Conservation (phyloP, 2,797 vertebrate species). For the Arnoldichthys spilopterus region DNA sequence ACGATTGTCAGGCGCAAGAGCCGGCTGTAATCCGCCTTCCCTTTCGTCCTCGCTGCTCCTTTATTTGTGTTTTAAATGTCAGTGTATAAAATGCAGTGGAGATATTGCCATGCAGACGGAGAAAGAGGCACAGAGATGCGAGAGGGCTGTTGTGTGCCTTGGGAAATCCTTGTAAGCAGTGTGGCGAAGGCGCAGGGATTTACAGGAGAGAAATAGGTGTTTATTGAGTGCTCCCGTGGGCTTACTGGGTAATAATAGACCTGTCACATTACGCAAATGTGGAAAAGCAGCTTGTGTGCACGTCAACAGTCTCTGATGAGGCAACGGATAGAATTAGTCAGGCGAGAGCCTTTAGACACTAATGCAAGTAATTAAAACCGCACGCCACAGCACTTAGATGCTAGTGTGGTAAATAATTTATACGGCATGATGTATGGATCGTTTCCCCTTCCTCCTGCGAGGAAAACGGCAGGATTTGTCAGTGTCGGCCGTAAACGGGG, state of each 20-base stretch:
- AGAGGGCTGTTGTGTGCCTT: slow-evolving; percentile 77
- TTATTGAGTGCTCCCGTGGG: slow-evolving; percentile 85
- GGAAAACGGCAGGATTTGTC: slow-evolving; percentile 73
- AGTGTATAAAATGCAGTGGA: slow-evolving; percentile 77
- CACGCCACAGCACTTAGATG: slow-evolving; percentile 80
- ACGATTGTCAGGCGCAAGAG: slow-evolving; percentile 73
- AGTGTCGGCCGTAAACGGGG: slow-evolving; percentile 72
- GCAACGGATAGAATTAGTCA: slow-evolving; percentile 82
- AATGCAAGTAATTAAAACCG: slow-evolving; percentile 86
- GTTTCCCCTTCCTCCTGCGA: slow-evolving; percentile 75
- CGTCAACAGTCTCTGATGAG: slow-evolving; percentile 68
- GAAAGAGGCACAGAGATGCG: slow-evolving; percentile 55
- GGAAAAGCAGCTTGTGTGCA: slow-evolving; percentile 76
- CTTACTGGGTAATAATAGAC: slow-evolving; percentile 87
- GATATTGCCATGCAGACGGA: slow-evolving; percentile 69
- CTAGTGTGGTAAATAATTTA: slow-evolving; percentile 85
- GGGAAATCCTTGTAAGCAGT: slow-evolving; percentile 80
- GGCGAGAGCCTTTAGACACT: slow-evolving; percentile 82
- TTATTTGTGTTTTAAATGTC: slow-evolving; percentile 89
- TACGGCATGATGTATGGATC: slow-evolving; percentile 81
- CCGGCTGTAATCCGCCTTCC: slow-evolving; percentile 74
- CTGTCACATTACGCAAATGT: slow-evolving; percentile 88
- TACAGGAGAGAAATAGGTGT: slow-evolving; percentile 84
- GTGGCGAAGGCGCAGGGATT: slow-evolving; percentile 75
- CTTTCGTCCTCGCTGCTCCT: slow-evolving; percentile 77